These are phyloP conservation scores for Coelopa frigida DNA, from an alignment of 1,140 invertebrate genomes.

Conservation along the genomic window DNA sequence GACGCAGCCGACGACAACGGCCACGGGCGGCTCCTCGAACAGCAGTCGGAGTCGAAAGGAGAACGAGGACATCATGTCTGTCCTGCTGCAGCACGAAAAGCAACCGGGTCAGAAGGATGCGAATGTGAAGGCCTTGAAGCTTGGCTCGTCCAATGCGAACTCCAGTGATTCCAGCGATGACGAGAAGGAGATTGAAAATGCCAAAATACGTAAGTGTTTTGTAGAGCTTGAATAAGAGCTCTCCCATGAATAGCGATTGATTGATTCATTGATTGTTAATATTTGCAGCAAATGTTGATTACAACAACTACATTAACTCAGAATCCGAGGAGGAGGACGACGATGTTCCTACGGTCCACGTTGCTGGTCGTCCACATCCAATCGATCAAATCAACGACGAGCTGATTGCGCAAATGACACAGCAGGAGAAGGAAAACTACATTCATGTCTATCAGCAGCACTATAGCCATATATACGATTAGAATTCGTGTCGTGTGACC, in stretches of 20 bases:
- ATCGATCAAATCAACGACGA: constrained; percentile 70
- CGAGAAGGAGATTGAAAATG: constrained; percentile 53
- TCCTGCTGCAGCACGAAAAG: constrained; percentile 82
- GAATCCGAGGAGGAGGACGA: constrained; percentile 76
- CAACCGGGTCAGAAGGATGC: constrained; percentile 55
- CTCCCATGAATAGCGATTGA: background rate
- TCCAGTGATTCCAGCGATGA: constrained; percentile 69
- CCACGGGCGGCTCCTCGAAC: no score
- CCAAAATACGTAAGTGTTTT: constrained; percentile 54
- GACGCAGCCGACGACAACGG: constrained; percentile 48
- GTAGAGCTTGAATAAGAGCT: background rate
- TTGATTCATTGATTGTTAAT: background rate
- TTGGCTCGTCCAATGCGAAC: constrained; percentile 41
- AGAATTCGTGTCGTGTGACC: constrained; percentile 6
- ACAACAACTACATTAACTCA: constrained; percentile 38
- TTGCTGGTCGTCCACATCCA: constrained; percentile 70
- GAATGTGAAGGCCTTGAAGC: constrained; percentile 55
- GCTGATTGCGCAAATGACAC: constrained; percentile 84
- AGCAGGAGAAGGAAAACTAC: constrained; percentile 87
- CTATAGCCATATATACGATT: constrained; percentile 72
- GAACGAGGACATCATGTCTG: constrained; percentile 84
- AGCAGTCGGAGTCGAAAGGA: constrained; percentile 50
- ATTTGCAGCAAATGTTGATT: constrained; percentile 61
- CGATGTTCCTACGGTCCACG: constrained; percentile 74
- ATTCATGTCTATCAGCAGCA: constrained; percentile 91